Base-by-base conservation (phyloP, 37 sponge, comb jelly and placozoan genomes). In the Dysidea cf. avara region DNA sequence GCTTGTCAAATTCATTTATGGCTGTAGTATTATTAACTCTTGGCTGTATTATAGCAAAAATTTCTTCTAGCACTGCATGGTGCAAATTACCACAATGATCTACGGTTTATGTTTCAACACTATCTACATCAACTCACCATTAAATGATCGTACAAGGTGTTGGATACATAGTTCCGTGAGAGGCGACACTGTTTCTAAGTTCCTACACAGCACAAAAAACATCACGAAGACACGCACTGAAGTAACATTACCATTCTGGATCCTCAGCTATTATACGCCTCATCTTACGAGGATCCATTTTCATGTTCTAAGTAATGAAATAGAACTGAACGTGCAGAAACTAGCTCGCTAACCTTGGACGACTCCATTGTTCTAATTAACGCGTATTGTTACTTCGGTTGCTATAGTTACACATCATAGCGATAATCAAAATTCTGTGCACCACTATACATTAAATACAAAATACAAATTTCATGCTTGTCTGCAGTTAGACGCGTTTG, bases 211-310 rank as follows among this genome's bases (percentile, higher is more conserved):
- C 22, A 22, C 32, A 33, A 0, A 51, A 17, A 18, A 51, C 17
- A 14, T 39, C 14, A 34, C 43, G 35, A 53, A 24, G 36, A 22
- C 5, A 21, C 20, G 21, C 9, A 12, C 7, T 56, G 29, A 56
- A 56, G 7, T 56, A 7, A 56, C 16, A 14, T 56, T 61, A 92
- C 96, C 97, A 96, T 62, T 96, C 97, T 59, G 97, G 94, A 39
- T 96, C 97, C 76, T 96, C 97, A 36, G 97, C 97, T 48, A 96
- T 96, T 25, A 92, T 86, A 61, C 97, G 21, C 24, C 97, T 62
- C 83, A 96, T 89, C 40, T 80, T 80, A 3, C 94, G 81, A 22
- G 91, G 94, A 71, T 96, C 94, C 5, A 43, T 43, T 9, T 43
- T 43, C 9, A 43, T 9, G 46, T 9, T 43, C 46, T 43, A 43